Base-by-base conservation (phyloP, 2,888 invertebrate genomes). In the Lasioglossum villosulum region DNA sequence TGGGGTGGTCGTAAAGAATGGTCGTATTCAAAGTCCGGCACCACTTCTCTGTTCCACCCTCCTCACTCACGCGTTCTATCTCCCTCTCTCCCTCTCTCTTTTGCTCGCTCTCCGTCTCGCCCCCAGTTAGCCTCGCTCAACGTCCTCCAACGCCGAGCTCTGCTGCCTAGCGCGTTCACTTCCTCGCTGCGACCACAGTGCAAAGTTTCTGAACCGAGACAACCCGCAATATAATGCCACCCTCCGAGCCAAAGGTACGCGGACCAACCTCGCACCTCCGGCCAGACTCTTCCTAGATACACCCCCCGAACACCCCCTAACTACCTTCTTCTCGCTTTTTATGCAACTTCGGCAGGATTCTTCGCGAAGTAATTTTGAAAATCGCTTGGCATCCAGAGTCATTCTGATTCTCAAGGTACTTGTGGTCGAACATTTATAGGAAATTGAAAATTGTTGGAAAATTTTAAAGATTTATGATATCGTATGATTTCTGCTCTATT, bases 131-230 rank as follows among this genome's bases (percentile, higher is more conserved):
- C 52, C 23, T 52, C 52, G 52, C 52, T 52, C 52, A 52, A 52
- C 52, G 52, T 52, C 52, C 52, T 52, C 52, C 52, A 52, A n/a
- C 23, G 23, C 52, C 23, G 52, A 52, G 52, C 52, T 10, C 52
- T 52, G 52, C 52, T 52, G 52, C 52, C 52, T 52, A 52, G 79
- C 83, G 78, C 80, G 82, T 83, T 86, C 87, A 75, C 77, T 85
- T 80, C 80, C 86, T 83, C 88, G 88, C 86, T 83, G 87, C 85
- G 91, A 93, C 93, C 93, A 91, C 93, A 92, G 93, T 92, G 92
- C 93, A 94, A 94, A 94, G 94, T 94, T 94, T 93, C 92, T 91
- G 90, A 93, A 94, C 92, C 93, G 93, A 94, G 92, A 93, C 94
- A 92, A 93, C 92, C 93, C 93, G 91, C 94, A 93, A 93, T 94